A percentile compares a stretch with the other conserved stretches of the same genome.
Evolutionary conservation across 1,140 invertebrate species (phyloP).

Genomic region (Eupristina koningsbergeri): DNA sequence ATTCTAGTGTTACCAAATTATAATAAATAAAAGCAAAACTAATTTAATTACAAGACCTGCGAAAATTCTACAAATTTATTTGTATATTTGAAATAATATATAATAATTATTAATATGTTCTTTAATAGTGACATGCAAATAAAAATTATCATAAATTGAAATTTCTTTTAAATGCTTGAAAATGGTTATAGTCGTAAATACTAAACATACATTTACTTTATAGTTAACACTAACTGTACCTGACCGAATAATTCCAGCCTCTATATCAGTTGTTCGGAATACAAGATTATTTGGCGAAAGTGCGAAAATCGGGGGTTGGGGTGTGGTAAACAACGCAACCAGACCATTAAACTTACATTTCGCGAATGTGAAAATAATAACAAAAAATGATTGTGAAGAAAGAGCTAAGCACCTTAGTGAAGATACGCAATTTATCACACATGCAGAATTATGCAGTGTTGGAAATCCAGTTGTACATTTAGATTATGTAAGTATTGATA

Average conservation of each 20-base stretch:
- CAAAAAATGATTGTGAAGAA: neutral
- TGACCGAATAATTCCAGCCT: neutral
- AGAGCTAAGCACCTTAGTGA: neutral
- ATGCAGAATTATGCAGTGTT: neutral
- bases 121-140: too few relatives aligned
- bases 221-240: neutral
- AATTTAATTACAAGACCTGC: too few relatives aligned
- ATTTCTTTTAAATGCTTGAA: too few relatives aligned
- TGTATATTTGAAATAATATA: too few relatives aligned
- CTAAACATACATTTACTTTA: too few relatives aligned
- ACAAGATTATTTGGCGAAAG: neutral
- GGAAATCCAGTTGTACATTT: neutral
- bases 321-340: neutral
- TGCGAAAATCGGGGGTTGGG: neutral
- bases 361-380: neutral
- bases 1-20: too few relatives aligned
- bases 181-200: too few relatives aligned
- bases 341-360: neutral
- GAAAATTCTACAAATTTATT: too few relatives aligned
- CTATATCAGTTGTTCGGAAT: neutral
- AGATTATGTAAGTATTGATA: neutral
- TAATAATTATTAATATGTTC: too few relatives aligned
- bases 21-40: too few relatives aligned
- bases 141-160: too few relatives aligned
- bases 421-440: neutral